Percentiles rank a stretch among this genome's conserved stretches.
These are phyloP conservation scores for Scrobipalpa atriplicella DNA, from an alignment of 2,888 invertebrate genomes.

Conservation along the genomic window DNA sequence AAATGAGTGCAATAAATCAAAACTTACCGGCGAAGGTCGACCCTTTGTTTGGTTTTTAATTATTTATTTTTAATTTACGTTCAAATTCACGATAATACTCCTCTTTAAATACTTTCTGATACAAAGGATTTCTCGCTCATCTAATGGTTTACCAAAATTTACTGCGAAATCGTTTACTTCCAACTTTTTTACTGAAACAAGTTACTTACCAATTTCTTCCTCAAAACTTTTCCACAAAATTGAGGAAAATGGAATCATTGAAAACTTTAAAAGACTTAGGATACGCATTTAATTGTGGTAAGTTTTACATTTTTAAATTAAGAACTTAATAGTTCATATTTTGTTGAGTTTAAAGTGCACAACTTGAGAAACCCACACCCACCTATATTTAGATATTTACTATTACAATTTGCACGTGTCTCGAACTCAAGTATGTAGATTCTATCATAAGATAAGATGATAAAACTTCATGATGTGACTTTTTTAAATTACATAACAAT, in stretches of 20 bases:
- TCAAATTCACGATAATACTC: not conserved
- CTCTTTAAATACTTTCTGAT: not conserved
- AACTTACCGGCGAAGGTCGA: not conserved
- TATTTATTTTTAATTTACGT: not conserved
- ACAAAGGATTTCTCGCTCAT: not conserved
- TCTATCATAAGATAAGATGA: not conserved
- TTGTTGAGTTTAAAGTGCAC: not conserved
- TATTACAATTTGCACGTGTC: not conserved
- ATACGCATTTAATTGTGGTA: conserved; percentile 82
- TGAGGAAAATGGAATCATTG: conserved; percentile 54
- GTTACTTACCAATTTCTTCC: not conserved
- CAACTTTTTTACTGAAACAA: not conserved
- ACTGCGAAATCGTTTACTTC: not conserved
- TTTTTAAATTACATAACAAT: conserved; percentile 10
- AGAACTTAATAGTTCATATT: not conserved
- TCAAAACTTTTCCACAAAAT: conserved; percentile 9
- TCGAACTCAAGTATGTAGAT: not conserved
- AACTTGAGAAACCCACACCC: not conserved
- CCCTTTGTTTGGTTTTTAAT: not conserved
- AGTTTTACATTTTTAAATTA: conserved; percentile 26
- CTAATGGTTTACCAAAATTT: conserved; percentile 21
- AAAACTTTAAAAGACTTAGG: conserved; percentile 78
- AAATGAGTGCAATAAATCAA: not conserved
- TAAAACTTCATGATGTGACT: not conserved
- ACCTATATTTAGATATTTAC: not conserved